Evolutionary conservation across 1,140 invertebrate genomes (phyloP).

Genomic region (Aleiodes sp.): DNA sequence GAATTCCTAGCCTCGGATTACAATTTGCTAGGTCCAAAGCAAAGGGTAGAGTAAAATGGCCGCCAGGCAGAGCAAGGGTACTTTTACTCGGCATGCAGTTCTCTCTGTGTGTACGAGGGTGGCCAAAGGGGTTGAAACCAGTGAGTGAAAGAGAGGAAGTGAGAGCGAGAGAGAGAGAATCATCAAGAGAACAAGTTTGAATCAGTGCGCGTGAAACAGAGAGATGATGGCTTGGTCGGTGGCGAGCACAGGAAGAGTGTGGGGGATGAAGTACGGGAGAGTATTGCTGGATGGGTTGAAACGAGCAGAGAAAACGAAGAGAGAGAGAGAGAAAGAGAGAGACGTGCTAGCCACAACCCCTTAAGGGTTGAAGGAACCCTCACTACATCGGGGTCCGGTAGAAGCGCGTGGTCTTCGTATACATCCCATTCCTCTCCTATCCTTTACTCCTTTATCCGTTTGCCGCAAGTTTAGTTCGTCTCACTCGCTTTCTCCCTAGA

Average conservation of each 20-base stretch:
- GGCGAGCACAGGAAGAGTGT: background rate
- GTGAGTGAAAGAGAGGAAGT: slow-evolving; percentile 40
- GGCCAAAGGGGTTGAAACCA: slow-evolving; percentile 52
- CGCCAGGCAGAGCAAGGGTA: slow-evolving; percentile 56
- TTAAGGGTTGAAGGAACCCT: slow-evolving; percentile 67
- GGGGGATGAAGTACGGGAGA: background rate
- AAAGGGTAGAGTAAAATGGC: slow-evolving; percentile 64
- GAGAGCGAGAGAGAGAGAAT: background rate
- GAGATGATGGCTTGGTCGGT: slow-evolving; percentile 12
- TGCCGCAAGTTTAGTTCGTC: slow-evolving; percentile 41
- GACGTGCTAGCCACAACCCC: slow-evolving; percentile 66
- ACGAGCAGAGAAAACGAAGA: slow-evolving; percentile 38
- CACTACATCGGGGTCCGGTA: slow-evolving; percentile 42
- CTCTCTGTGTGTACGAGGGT: slow-evolving; percentile 47
- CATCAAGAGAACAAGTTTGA: background rate
- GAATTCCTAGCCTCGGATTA: slow-evolving; percentile 60
- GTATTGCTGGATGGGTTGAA: background rate
- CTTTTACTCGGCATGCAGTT: slow-evolving; percentile 49
- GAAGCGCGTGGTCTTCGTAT: slow-evolving; percentile 22
- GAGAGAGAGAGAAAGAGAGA: slow-evolving; percentile 43
- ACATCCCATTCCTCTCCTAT: background rate
- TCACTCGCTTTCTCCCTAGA: slow-evolving; percentile 40
- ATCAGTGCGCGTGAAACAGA: slow-evolving; percentile 9
- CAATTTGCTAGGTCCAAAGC: slow-evolving; percentile 60
- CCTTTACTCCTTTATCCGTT: slow-evolving; percentile 14